Conservation (phyloP, 2,113 vertebrate species). For the Petaurus breviceps region DNA sequence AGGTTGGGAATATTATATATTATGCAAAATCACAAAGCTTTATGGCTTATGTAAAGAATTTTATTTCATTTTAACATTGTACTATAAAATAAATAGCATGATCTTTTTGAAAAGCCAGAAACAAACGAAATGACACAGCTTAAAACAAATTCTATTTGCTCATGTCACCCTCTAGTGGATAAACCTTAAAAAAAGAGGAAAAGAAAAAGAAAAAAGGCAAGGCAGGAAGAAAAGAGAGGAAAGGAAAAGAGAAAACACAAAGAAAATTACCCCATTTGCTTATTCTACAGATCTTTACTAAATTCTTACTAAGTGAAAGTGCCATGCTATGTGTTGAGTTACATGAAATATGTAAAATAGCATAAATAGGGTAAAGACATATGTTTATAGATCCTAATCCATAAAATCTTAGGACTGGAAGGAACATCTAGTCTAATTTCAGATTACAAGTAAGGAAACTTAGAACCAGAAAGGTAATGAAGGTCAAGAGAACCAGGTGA, state of each 20-base stretch:
- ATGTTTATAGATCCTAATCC: background rate
- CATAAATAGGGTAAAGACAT: background rate
- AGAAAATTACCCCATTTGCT: background rate
- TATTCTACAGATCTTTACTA: background rate
- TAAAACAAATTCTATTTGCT: slow-evolving; percentile 52
- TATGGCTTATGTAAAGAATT: background rate
- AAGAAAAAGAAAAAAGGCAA: slow-evolving; percentile 1
- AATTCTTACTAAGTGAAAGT: background rate
- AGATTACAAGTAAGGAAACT: background rate
- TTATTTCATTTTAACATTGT: slow-evolving; percentile 23
- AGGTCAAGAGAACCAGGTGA: background rate
- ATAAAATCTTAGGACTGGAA: background rate
- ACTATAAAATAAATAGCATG: background rate
- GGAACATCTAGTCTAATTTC: background rate
- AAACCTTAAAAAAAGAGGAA: no score
- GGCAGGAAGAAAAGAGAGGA: background rate
- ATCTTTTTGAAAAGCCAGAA: slow-evolving; percentile 13
- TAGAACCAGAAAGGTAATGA: background rate
- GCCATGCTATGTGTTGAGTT: background rate
- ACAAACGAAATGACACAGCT: background rate
- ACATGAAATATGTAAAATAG: background rate
- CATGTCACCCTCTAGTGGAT: slow-evolving; percentile 67
- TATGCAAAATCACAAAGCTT: slow-evolving; percentile 9
- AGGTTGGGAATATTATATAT: background rate
- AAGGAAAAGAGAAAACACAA: background rate